A percentile compares a stretch with the other conserved stretches of the same genome.
phyloP scores from a whole-genome alignment of 2,888 invertebrate genomes.

The Scelioninae gen. 2 region DNA sequence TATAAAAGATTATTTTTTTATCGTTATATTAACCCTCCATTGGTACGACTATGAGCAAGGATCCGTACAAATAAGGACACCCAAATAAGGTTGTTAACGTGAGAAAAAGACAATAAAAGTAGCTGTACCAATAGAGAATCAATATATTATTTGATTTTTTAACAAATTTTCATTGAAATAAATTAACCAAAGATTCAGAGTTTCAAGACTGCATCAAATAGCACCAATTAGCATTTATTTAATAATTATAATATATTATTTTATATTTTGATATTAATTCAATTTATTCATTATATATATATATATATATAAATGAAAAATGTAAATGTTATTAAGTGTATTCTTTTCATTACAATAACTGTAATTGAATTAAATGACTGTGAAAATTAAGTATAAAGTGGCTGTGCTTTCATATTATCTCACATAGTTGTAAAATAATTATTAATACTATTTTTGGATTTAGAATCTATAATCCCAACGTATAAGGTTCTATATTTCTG shows the following conservation, averaged over 20 bases:
- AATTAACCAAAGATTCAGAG: constrained; percentile 10
- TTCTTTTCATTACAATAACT: constrained; percentile 11
- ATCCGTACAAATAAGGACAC: too few species aligned
- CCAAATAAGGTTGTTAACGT: too few species aligned
- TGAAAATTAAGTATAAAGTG: constrained; percentile 38
- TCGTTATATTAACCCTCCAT: too few species aligned
- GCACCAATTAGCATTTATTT: constrained; percentile 4
- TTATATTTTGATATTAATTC: not conserved
- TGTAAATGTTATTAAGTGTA: not conserved
- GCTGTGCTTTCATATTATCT: constrained; percentile 50
- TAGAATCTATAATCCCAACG: not conserved
- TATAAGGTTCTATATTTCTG: not conserved
- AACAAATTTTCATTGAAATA: constrained; percentile 1
- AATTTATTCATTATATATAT: too few species aligned
- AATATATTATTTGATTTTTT: too few species aligned
- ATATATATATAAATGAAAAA: too few species aligned
- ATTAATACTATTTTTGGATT: constrained; percentile 5
- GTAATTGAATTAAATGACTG: constrained; percentile 19
- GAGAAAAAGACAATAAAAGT: too few species aligned
- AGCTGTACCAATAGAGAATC: too few species aligned
- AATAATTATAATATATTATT: not conserved
- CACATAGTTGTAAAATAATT: constrained; percentile 16
- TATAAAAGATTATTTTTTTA: too few species aligned
- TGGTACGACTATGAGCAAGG: too few species aligned
- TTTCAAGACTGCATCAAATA: constrained; percentile 11